phyloP scores from a whole-genome alignment of 2,888 invertebrate genomes.

The Danaus chrysippus region DNA sequence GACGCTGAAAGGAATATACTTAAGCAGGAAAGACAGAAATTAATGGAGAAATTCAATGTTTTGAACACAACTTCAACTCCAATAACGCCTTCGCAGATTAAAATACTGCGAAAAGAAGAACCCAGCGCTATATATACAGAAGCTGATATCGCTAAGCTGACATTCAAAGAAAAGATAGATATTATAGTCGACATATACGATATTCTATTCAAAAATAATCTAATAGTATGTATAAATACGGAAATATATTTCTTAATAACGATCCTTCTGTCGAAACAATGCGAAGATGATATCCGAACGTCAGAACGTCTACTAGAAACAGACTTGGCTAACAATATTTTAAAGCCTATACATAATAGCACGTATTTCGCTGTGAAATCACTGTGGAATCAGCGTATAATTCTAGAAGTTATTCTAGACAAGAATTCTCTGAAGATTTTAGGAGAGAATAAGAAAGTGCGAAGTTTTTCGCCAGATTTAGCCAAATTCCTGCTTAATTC shows the following conservation, averaged over 20 bases:
- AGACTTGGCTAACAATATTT: slow-evolving; percentile 47
- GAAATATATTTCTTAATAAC: slow-evolving; percentile 85
- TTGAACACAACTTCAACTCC: slow-evolving; percentile 52
- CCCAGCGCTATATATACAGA: slow-evolving; percentile 50
- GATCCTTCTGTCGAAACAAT: slow-evolving; percentile 77
- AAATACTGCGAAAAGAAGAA: slow-evolving; percentile 53
- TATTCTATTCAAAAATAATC: slow-evolving; percentile 77
- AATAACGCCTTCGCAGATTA: slow-evolving; percentile 53
- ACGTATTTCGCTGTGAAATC: slow-evolving; percentile 87
- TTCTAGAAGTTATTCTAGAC: slow-evolving; percentile 78
- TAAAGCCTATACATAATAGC: slow-evolving; percentile 82
- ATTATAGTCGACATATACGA: slow-evolving; percentile 79
- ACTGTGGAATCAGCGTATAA: slow-evolving; percentile 76
- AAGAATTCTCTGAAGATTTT: slow-evolving; percentile 83
- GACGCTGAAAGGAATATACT: slow-evolving; percentile 65
- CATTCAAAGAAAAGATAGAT: slow-evolving; percentile 74
- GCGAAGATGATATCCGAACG: slow-evolving; percentile 50
- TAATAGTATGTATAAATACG: slow-evolving; percentile 81
- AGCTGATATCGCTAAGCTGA: slow-evolving; percentile 66
- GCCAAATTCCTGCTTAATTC: slow-evolving; percentile 64
- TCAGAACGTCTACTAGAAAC: slow-evolving; percentile 43
- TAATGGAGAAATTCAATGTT: slow-evolving; percentile 72
- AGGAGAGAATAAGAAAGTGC: slow-evolving; percentile 82
- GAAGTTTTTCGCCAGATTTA: slow-evolving; percentile 78
- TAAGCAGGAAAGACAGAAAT: slow-evolving; percentile 65